Percentiles rank a stretch among this genome's conserved stretches.
Evolutionary conservation across 2,797 vertebrate species (phyloP).

Genomic region (Pseudomugil tenellus): DNA sequence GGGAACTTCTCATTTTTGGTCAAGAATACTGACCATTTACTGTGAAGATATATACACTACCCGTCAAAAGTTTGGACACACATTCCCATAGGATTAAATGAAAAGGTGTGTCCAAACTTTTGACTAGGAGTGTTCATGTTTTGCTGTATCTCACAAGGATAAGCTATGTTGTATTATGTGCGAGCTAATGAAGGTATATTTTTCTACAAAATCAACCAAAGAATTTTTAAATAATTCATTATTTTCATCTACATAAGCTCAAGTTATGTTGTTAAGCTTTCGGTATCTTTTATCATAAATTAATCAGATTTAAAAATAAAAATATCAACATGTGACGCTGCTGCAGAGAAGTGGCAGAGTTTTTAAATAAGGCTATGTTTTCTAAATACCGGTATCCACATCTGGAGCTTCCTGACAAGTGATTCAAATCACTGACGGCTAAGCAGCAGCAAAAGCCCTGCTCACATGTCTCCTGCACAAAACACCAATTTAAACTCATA

Average conservation of each 20-base stretch:
- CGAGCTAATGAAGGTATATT: too few species aligned
- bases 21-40: too few species aligned
- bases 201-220: too few species aligned
- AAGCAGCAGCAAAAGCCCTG: background rate
- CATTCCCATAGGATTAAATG: too few species aligned
- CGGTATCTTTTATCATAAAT: background rate
- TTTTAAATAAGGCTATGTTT: background rate
- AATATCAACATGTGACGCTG: background rate
- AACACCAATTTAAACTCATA: conserved; percentile 13
- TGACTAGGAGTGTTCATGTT: too few species aligned
- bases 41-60: too few species aligned
- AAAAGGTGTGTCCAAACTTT: too few species aligned
- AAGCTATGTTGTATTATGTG: too few species aligned
- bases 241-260: background rate
- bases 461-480: conserved; percentile 6
- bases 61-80: too few species aligned
- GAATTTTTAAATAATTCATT: background rate
- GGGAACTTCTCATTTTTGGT: too few species aligned
- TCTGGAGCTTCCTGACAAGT: conserved; percentile 16
- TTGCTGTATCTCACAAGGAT: too few species aligned
- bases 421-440: conserved; percentile 1
- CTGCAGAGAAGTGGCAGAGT: background rate
- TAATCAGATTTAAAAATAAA: background rate
- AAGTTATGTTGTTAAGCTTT: background rate
- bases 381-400: conserved; percentile 6